Evolutionary conservation across 2,888 invertebrate species (phyloP).

Genomic region (Hirtodrosophila duncani): DNA sequence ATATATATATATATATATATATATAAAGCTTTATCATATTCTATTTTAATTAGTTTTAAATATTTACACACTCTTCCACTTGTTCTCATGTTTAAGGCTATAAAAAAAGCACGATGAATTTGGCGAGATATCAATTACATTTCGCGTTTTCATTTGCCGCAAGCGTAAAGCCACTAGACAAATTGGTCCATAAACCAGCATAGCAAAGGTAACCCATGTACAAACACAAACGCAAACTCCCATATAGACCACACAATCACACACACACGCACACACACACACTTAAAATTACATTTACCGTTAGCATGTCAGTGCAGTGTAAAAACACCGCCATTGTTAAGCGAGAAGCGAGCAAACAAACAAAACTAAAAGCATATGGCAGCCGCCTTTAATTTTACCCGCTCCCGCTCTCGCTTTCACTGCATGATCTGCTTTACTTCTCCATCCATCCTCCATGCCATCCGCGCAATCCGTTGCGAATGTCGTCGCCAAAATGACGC

Average conservation of each 20-base stretch:
- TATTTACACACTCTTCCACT: too few species aligned
- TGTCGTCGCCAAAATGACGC: constrained; percentile 60
- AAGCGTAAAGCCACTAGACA: too few species aligned
- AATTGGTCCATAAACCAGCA: too few species aligned
- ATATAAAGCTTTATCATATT: background rate
- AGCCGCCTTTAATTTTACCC: background rate
- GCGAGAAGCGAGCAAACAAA: constrained; percentile 9
- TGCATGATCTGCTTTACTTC: constrained; percentile 1
- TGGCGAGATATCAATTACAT: too few species aligned
- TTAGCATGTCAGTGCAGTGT: constrained; percentile 19
- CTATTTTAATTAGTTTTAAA: too few species aligned
- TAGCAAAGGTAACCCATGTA: too few species aligned
- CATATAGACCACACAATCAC: background rate
- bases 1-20: background rate
- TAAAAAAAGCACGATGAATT: too few species aligned
- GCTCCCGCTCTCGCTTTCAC: background rate
- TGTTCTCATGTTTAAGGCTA: too few species aligned
- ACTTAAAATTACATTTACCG: constrained; percentile 7
- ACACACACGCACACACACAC: background rate
- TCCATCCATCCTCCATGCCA: too few species aligned
- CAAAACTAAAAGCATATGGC: constrained; percentile 36
- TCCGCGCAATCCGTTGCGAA: too few species aligned
- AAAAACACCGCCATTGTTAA: constrained; percentile 5
- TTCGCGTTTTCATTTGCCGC: too few species aligned
- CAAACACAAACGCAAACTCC: background rate